Conservation (phyloP, 1,140 invertebrate species). For the Solen grandis region DNA sequence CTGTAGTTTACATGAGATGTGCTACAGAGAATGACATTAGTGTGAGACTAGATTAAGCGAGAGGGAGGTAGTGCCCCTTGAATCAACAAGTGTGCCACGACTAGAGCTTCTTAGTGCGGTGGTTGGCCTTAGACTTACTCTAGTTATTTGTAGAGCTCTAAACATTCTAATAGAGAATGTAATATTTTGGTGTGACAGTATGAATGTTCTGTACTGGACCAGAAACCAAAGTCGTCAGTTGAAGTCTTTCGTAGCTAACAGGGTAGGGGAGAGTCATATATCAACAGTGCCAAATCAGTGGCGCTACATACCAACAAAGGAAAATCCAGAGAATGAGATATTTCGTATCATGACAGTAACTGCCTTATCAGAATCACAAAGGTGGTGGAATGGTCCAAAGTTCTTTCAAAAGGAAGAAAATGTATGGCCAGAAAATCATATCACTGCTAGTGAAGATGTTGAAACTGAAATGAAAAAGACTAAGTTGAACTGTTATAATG, state of each 20-base stretch:
- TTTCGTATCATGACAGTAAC: neutral
- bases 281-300: slow-evolving; percentile 18
- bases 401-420: neutral
- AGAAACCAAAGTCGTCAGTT: slow-evolving; percentile 2
- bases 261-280: slow-evolving; percentile 23
- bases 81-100: slow-evolving; percentile 25
- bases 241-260: slow-evolving; percentile 44
- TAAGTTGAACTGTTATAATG: no score
- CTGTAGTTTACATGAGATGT: slow-evolving; percentile 18
- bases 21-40: neutral
- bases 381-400: slow-evolving; percentile 38
- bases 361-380: no score
- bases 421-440: slow-evolving; percentile 1
- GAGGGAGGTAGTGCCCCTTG: slow-evolving; percentile 10
- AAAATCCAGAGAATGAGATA: neutral
- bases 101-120: slow-evolving; percentile 14
- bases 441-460: neutral
- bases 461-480: neutral
- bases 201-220: slow-evolving; percentile 38
- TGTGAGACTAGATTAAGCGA: slow-evolving; percentile 1
- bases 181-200: slow-evolving; percentile 44
- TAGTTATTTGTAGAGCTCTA: neutral
- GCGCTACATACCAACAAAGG: slow-evolving; percentile 5
- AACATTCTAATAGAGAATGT: neutral
- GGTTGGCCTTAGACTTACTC: neutral